Conservation (phyloP, 2,113 vertebrate species). For the Crotalus helleri region DNA sequence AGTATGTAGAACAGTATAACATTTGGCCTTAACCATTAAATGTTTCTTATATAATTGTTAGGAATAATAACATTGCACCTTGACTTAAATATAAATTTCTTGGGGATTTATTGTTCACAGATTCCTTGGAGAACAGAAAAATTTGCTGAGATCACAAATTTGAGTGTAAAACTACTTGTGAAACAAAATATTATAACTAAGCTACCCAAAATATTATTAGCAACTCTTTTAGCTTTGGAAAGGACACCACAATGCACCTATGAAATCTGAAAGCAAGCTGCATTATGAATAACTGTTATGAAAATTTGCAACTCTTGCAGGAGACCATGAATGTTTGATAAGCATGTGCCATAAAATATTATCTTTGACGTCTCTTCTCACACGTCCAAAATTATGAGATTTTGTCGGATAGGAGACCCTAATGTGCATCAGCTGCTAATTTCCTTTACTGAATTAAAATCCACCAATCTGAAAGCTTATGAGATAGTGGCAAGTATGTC, state of each 20-base stretch:
- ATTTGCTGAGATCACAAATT: neutral
- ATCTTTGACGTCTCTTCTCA: neutral
- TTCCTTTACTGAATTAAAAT: neutral
- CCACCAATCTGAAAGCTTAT: neutral
- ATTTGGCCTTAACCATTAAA: conserved; percentile 1
- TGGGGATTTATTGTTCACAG: neutral
- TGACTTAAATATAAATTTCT: conserved; percentile 4
- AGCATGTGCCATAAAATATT: neutral
- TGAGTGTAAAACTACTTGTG: conserved; percentile 13
- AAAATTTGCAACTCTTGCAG: neutral
- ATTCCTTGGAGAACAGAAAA: neutral
- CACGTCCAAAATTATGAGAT: neutral
- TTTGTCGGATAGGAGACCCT: neutral
- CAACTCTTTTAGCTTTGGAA: neutral
- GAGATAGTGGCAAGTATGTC: neutral
- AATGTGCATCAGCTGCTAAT: neutral
- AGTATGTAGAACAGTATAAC: neutral
- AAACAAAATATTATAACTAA: neutral
- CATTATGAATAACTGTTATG: neutral
- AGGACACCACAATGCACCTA: neutral
- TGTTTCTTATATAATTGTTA: conserved; percentile 13
- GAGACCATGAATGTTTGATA: neutral
- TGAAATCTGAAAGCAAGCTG: conserved; percentile 1
- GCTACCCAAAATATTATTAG: conserved; percentile 7
- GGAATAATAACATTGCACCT: conserved; percentile 4